These are phyloP conservation scores for Trematomus bernacchii DNA, from an alignment of 2,797 vertebrate species.

Conservation along the genomic window DNA sequence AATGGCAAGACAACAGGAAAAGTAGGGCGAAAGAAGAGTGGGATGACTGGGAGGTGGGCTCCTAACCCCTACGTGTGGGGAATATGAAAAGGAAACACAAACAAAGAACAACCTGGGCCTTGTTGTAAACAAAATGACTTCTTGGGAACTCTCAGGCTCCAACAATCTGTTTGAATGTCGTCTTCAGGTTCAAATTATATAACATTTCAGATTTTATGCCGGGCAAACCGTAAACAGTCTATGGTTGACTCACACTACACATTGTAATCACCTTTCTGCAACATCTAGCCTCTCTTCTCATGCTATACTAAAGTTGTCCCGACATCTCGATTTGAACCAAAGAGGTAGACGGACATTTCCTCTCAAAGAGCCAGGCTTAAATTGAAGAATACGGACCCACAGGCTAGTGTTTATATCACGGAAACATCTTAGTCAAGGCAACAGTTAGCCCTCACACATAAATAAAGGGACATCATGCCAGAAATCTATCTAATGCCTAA, in stretches of 20 bases:
- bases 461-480: neutral
- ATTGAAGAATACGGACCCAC: neutral
- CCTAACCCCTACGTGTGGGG: neutral
- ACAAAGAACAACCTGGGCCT: too few relatives aligned
- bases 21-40: neutral
- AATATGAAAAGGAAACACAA: too few relatives aligned
- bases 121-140: too few relatives aligned
- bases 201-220: too few relatives aligned
- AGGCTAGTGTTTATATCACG: neutral
- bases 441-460: neutral
- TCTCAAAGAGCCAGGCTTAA: neutral
- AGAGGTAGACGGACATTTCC: neutral
- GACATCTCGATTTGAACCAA: neutral
- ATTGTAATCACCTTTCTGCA: neutral
- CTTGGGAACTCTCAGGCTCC: too few relatives aligned
- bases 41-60: constrained; percentile 38
- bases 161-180: too few relatives aligned
- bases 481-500: neutral
- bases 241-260: neutral
- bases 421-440: neutral
- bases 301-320: neutral
- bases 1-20: neutral
- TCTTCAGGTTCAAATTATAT: too few relatives aligned
- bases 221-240: too few relatives aligned
- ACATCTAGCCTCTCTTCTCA: neutral